phyloP scores from a whole-genome alignment of 1,140 invertebrate genomes.

The Drosophila mauritiana region DNA sequence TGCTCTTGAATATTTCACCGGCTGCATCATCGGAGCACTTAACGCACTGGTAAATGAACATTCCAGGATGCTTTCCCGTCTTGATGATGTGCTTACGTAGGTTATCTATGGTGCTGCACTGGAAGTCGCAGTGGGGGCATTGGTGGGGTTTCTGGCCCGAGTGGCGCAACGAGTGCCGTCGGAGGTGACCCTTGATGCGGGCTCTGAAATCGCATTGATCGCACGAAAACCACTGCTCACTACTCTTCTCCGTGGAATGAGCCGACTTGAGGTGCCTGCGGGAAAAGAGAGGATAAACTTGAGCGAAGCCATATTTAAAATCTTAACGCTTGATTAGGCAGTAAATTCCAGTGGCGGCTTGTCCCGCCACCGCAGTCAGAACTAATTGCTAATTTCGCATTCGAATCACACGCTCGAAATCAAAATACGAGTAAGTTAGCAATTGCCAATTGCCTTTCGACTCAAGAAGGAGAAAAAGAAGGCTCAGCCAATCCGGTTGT shows the following conservation, averaged over 20 bases:
- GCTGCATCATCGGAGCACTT: constrained; percentile 85
- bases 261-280: constrained; percentile 62
- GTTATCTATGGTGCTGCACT: constrained; percentile 93
- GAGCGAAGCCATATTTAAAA: constrained; percentile 69
- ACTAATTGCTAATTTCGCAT: constrained; percentile 80
- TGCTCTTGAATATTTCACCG: constrained; percentile 51
- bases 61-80: constrained; percentile 91
- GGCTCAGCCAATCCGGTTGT: constrained; percentile 37
- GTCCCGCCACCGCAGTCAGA: constrained; percentile 53
- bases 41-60: constrained; percentile 91
- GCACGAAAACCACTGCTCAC: constrained; percentile 86
- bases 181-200: constrained; percentile 89
- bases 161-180: constrained; percentile 91
- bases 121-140: constrained; percentile 93
- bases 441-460: constrained; percentile 44
- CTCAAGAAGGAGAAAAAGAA: constrained; percentile 13
- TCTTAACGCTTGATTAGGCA: constrained; percentile 66
- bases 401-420: constrained; percentile 73
- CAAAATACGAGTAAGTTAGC: constrained; percentile 73
- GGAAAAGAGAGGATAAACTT: constrained; percentile 2
- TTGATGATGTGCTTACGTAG: constrained; percentile 93
- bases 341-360: constrained; percentile 74
- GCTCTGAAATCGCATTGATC: constrained; percentile 88
- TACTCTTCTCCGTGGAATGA: constrained; percentile 23
- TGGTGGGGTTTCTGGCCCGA: constrained; percentile 93